phyloP scores from a whole-genome alignment of 2,888 invertebrate genomes.

The Pediacus dermestoides region DNA sequence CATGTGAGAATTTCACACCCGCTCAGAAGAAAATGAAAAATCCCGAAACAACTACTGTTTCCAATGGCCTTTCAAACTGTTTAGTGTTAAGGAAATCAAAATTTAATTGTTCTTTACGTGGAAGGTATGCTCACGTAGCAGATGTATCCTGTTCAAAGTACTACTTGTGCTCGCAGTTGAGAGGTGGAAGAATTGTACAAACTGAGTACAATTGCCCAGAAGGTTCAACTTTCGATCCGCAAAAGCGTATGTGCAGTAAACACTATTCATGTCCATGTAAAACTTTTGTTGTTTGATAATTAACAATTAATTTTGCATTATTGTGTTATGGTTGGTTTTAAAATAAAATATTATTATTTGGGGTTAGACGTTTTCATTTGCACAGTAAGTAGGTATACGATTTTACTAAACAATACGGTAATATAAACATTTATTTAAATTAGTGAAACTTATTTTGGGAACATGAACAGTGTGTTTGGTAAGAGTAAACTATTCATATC shows the following conservation, averaged over 20 bases:
- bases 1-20: too few species aligned
- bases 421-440: conserved; percentile 11
- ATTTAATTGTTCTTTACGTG: conserved; percentile 10
- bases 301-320: too few species aligned
- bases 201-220: conserved; percentile 21
- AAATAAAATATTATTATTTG: too few species aligned
- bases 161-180: conserved; percentile 3
- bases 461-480: neutral
- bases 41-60: too few species aligned
- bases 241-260: conserved; percentile 9
- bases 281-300: neutral
- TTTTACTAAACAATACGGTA: neutral
- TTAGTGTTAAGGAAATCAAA: too few species aligned
- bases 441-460: conserved; percentile 9
- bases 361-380: neutral
- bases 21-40: too few species aligned
- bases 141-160: conserved; percentile 14
- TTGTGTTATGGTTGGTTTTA: too few species aligned
- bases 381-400: neutral
- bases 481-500: conserved; percentile 3
- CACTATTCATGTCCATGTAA: conserved; percentile 12
- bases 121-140: conserved; percentile 13
- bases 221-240: conserved; percentile 23
- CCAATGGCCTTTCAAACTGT: too few species aligned
- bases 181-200: conserved; percentile 5